Conservation (phyloP, 2,797 vertebrate species). For the Hoplostethus mediterraneus region DNA sequence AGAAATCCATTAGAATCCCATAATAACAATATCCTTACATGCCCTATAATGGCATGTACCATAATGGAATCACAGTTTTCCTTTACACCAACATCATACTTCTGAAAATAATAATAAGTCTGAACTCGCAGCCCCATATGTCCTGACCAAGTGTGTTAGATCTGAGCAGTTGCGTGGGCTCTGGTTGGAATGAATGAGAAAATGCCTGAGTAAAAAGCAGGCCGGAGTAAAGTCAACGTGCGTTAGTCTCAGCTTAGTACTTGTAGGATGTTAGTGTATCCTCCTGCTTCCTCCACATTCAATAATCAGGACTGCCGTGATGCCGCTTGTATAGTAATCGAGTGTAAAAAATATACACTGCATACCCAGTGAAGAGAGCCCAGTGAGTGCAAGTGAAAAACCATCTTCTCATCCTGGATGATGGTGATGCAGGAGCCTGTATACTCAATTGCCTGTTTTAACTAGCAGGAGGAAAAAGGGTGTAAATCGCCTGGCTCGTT, state of each 20-base stretch:
- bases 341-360: slow-evolving; percentile 32
- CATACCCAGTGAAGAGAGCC: slow-evolving; percentile 19
- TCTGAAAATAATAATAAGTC: slow-evolving; percentile 28
- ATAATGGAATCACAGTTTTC: slow-evolving; percentile 38
- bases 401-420: slow-evolving; percentile 24
- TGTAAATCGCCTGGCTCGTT: slow-evolving; percentile 35
- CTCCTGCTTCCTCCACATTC: not conserved
- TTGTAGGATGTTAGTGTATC: not conserved
- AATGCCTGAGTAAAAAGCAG: slow-evolving; percentile 19
- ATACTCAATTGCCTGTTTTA: slow-evolving; percentile 54
- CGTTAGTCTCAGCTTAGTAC: slow-evolving; percentile 12
- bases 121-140: slow-evolving; percentile 2
- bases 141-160: slow-evolving; percentile 9
- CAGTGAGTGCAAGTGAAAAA: slow-evolving; percentile 18
- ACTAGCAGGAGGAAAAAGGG: slow-evolving; percentile 42
- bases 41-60: slow-evolving; percentile 24
- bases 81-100: slow-evolving; percentile 15
- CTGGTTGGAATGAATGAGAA: slow-evolving; percentile 15
- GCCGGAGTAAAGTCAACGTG: slow-evolving; percentile 20
- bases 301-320: not conserved
- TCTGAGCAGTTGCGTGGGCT: slow-evolving; percentile 11
- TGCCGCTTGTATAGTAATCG: not conserved
- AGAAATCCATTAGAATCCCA: slow-evolving; percentile 40
- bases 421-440: slow-evolving; percentile 31
- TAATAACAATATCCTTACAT: slow-evolving; percentile 31